Base-by-base conservation (phyloP, 2,888 invertebrate species). In the Ecdyonurus torrentis region DNA sequence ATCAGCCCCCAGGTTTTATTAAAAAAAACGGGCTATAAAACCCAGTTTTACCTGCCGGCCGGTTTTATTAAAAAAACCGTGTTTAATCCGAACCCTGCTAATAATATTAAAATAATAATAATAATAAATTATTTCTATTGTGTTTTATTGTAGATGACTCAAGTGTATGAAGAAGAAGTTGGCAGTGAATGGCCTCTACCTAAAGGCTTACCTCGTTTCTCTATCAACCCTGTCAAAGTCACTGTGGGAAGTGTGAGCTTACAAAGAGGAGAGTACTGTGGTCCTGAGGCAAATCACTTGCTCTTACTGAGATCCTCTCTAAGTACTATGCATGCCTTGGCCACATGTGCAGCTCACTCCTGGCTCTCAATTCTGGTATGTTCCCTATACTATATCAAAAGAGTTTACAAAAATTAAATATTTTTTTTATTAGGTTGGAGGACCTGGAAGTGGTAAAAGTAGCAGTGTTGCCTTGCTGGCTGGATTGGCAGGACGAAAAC, bases 321-420 rank as follows among this genome's bases (percentile, higher is more conserved):
- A 5, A n/a, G 19, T 3, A 75, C 80, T 2, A 73, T 98, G 37
- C 88, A 91, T 73, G 86, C 88, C 63, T 74, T 99, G 63, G 84
- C 88, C 20, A 88, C 90, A 69, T 93, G 94, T 74, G 83, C 95
- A 3, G 82, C 89, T 69, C 87, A 92, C 85, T 89, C 91, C 71
- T 98, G 97, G 90, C 85, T 98, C 74, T 79, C 92, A 0, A 87
- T 99, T 70, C 74, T 96, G 72, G 91, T 92, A 70, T 79, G 81
- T 73, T 58, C 59, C n/a, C n/a, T n/a, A n/a, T n/a, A n/a, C n/a
- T n/a, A n/a, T n/a, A n/a, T n/a, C n/a, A n/a, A n/a, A n/a, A n/a
- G n/a, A n/a, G n/a, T n/a, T n/a, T n/a, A n/a, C n/a, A n/a, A n/a
- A n/a, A n/a, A n/a, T n/a, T n/a, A 53, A n/a, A 23, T 64, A 62